These are phyloP conservation scores for Amaurobius ferox DNA, from an alignment of 2,888 invertebrate genomes.

Conservation along the genomic window DNA sequence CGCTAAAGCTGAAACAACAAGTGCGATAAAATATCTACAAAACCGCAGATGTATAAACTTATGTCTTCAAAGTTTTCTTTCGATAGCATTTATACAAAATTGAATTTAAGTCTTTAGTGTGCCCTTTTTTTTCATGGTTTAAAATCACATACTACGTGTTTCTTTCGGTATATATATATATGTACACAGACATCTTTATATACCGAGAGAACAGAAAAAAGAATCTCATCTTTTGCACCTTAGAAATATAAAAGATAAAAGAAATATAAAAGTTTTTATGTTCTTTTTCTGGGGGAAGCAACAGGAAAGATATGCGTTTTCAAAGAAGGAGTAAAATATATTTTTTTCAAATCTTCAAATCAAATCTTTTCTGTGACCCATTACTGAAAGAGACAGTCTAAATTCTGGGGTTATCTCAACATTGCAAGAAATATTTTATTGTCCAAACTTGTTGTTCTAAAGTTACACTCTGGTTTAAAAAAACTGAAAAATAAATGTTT, in stretches of 20 bases:
- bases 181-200: constrained; percentile 23
- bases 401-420: constrained; percentile 25
- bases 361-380: constrained; percentile 68
- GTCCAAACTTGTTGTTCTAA: no score
- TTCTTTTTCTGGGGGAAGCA: constrained; percentile 42
- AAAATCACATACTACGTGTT: neutral
- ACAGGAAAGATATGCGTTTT: constrained; percentile 52
- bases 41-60: constrained; percentile 31
- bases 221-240: constrained; percentile 60
- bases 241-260: constrained; percentile 58
- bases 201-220: constrained; percentile 25
- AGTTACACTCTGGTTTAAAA: no score
- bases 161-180: constrained; percentile 13
- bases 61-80: constrained; percentile 20
- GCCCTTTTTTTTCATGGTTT: constrained; percentile 36
- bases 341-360: constrained; percentile 65
- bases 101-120: constrained; percentile 49
- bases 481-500: no score
- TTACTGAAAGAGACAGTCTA: constrained; percentile 49
- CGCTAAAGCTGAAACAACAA: constrained; percentile 49
- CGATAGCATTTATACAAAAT: constrained; percentile 41
- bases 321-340: constrained; percentile 54
- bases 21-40: constrained; percentile 39
- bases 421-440: constrained; percentile 21
- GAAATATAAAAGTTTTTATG: constrained; percentile 59